These are phyloP conservation scores for Polyploca ridens DNA, from an alignment of 2,888 invertebrate genomes.

Conservation along the genomic window DNA sequence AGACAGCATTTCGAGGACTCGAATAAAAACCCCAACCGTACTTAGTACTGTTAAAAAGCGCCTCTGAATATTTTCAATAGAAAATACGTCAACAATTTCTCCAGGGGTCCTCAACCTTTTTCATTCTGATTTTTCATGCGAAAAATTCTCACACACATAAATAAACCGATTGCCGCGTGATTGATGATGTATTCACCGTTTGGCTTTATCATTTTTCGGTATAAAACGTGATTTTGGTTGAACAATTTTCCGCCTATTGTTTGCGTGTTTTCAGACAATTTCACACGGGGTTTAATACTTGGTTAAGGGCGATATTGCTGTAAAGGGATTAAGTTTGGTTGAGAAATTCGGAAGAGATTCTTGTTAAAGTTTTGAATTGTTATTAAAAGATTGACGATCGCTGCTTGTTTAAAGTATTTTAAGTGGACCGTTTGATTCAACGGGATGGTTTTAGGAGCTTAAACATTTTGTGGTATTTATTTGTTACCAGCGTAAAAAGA, in stretches of 20 bases:
- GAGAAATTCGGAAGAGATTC: background rate
- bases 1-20: background rate
- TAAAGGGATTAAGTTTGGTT: background rate
- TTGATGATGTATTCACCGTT: slow-evolving; percentile 35
- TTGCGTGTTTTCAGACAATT: slow-evolving; percentile 31
- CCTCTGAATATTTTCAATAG: background rate
- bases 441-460: background rate
- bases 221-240: slow-evolving; percentile 27
- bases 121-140: slow-evolving; percentile 14
- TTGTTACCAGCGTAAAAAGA: background rate
- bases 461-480: slow-evolving; percentile 4
- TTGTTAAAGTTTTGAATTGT: background rate
- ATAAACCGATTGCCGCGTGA: slow-evolving; percentile 30
- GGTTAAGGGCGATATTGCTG: slow-evolving; percentile 16
- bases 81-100: background rate
- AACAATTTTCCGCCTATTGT: slow-evolving; percentile 32
- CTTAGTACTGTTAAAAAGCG: slow-evolving; percentile 2
- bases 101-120: slow-evolving; percentile 1
- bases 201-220: slow-evolving; percentile 32
- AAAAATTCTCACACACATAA: slow-evolving; percentile 14
- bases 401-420: slow-evolving; percentile 1
- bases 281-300: slow-evolving; percentile 25
- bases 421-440: background rate
- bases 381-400: background rate
- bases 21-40: background rate